A percentile compares a stretch with the other conserved stretches of the same genome.
These are phyloP conservation scores for Zingel zingel DNA, from an alignment of 2,113 vertebrate species.

Conservation along the genomic window DNA sequence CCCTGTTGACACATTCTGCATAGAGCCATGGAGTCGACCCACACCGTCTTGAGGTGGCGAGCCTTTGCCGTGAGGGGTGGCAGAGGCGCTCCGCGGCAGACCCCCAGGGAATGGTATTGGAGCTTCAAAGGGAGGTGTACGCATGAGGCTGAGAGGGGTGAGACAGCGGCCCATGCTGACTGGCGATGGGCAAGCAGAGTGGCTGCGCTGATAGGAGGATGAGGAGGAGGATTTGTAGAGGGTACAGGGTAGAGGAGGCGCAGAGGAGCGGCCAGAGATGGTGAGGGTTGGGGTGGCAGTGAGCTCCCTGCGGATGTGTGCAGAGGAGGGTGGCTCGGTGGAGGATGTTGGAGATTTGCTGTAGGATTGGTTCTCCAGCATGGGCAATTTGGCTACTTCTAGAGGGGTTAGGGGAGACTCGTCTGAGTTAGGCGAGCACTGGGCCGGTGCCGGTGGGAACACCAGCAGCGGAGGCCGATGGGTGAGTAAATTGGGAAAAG, in stretches of 20 bases:
- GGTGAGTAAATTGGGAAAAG: constrained; percentile 97
- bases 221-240: constrained; percentile 93
- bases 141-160: constrained; percentile 97
- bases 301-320: constrained; percentile 91
- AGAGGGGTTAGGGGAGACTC: constrained; percentile 97
- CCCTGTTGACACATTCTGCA: constrained; percentile 87
- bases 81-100: constrained; percentile 91
- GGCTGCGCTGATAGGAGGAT: constrained; percentile 94
- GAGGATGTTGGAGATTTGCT: constrained; percentile 92
- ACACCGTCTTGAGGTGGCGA: constrained; percentile 90
- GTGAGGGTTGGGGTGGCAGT: constrained; percentile 88
- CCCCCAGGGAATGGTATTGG: constrained; percentile 87
- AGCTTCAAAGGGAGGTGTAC: constrained; percentile 93
- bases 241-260: constrained; percentile 92
- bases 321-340: constrained; percentile 82
- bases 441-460: constrained; percentile 95
- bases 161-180: constrained; percentile 97
- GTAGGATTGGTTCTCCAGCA: constrained; percentile 93
- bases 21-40: constrained; percentile 88
- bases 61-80: constrained; percentile 91
- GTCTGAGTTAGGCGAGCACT: constrained; percentile 97
- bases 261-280: constrained; percentile 90
- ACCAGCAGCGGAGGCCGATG: constrained; percentile 96
- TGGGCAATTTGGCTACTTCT: constrained; percentile 93
- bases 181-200: constrained; percentile 95